A percentile compares a stretch with the other conserved stretches of the same genome.
These are phyloP conservation scores for Heliconius hermathena DNA, from an alignment of 1,140 invertebrate genomes.

Conservation along the genomic window DNA sequence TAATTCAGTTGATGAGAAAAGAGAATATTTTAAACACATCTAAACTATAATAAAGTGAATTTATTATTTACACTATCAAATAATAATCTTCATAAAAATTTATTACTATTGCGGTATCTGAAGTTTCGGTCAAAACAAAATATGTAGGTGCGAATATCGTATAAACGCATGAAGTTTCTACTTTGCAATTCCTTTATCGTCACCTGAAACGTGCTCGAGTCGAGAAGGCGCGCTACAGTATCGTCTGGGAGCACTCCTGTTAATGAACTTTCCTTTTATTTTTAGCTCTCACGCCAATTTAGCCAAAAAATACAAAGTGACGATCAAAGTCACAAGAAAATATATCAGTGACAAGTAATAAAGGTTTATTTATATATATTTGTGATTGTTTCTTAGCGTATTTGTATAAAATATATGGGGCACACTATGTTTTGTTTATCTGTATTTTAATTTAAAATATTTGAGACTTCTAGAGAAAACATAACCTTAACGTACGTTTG, in stretches of 20 bases:
- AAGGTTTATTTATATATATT: not conserved
- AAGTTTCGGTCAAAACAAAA: not conserved
- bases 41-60: too few relatives aligned
- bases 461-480: too few relatives aligned
- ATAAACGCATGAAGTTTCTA: not conserved
- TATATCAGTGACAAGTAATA: not conserved
- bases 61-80: too few relatives aligned
- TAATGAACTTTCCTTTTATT: slow-evolving; percentile 5
- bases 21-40: too few relatives aligned
- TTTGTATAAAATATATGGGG: not conserved
- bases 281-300: not conserved
- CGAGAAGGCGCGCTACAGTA: not conserved
- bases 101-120: not conserved
- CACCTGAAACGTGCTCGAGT: not conserved
- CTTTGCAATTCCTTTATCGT: not conserved
- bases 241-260: slow-evolving; percentile 6
- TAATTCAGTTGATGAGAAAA: too few relatives aligned
- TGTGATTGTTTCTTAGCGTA: not conserved
- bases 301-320: not conserved
- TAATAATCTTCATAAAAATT: too few relatives aligned
- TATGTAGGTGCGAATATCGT: not conserved
- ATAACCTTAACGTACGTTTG: too few relatives aligned
- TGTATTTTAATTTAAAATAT: too few relatives aligned
- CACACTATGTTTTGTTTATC: not conserved
- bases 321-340: not conserved